Evolutionary conservation across 2,797 vertebrate genomes (phyloP), one percentile per base, ranked within the genome.

Genomic region (Cuculus canorus): DNA sequence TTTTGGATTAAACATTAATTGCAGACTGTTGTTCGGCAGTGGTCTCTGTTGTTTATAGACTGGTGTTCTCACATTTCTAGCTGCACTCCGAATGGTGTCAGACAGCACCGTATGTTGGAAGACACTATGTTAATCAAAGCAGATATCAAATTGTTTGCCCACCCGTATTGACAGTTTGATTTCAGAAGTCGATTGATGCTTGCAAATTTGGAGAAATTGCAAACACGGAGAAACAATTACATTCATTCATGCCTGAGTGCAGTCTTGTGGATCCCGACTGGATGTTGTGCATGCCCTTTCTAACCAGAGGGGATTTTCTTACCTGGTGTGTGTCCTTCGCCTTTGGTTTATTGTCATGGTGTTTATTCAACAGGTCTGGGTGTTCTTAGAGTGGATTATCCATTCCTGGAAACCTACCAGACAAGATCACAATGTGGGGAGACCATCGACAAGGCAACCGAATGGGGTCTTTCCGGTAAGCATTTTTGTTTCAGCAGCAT

Each of bases 401-500:
- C 47, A 11, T 96, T 93, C 87, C 86, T 79, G 93, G 90, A 93
- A 88, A 43, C 33, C 82, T 80, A 80, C 61, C 59, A 78, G 87
- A 80, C 86, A 85, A 88, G 79, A 93, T 81, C 96, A 97, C 96
- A 78, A 98, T 98, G 98, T 98, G 98, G 98, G 98, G 98, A 94
- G 97, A 98, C 86, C 97, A 98, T 97, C 98, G 97, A 63, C 95
- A 98, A 93, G 95, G 96, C 95, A 98, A 98, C 93, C 98, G 98
- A 96, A 96, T 97, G 96, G 98, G 97, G 37, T 95, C 97, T 83
- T 98, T 97, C 94, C 98, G 97, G 98, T 98, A 97, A 98, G 97
- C 68, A 8, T 77, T 91, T 47, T 82, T 91, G 30, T 79, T 92
- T 92, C 60, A 72, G 53, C 37, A 56, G 10, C 5, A 1, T 64